Evolutionary conservation across 2,113 vertebrate genomes (phyloP).

Genomic region (Microcebus tavaratra): DNA sequence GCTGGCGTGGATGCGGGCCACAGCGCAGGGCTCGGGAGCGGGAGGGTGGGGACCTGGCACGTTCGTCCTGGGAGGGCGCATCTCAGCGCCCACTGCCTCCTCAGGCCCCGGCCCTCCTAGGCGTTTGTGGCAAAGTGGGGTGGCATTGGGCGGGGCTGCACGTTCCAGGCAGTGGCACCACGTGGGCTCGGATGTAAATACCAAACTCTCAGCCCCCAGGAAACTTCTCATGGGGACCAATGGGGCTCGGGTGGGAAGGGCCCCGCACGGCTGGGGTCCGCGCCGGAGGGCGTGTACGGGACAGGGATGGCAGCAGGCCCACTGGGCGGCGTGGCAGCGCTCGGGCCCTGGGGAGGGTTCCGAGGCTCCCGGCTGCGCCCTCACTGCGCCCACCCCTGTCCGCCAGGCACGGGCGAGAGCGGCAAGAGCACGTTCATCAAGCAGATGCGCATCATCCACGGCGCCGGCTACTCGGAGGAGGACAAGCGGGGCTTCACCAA

Average conservation of each 20-base stretch:
- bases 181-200: not conserved
- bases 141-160: not conserved
- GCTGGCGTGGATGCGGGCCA: not conserved
- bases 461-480: constrained; percentile 90
- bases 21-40: not conserved
- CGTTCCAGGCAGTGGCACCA: not conserved
- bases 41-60: not conserved
- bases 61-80: too few relatives aligned
- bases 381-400: not conserved
- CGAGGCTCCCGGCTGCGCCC: not conserved
- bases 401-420: constrained; percentile 92
- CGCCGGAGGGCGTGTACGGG: too few relatives aligned
- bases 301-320: too few relatives aligned
- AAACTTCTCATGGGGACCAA: not conserved
- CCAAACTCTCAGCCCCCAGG: not conserved
- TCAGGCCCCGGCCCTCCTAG: too few relatives aligned
- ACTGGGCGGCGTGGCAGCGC: too few relatives aligned
- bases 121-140: not conserved
- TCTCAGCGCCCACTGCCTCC: too few relatives aligned
- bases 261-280: too few relatives aligned
- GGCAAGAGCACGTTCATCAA: constrained; percentile 96
- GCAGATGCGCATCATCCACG: constrained; percentile 95
- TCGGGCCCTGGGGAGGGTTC: too few relatives aligned
- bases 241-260: not conserved
- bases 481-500: constrained; percentile 85